These are phyloP conservation scores for Heliconius ethilla DNA, from an alignment of 2,888 invertebrate species.

Conservation along the genomic window DNA sequence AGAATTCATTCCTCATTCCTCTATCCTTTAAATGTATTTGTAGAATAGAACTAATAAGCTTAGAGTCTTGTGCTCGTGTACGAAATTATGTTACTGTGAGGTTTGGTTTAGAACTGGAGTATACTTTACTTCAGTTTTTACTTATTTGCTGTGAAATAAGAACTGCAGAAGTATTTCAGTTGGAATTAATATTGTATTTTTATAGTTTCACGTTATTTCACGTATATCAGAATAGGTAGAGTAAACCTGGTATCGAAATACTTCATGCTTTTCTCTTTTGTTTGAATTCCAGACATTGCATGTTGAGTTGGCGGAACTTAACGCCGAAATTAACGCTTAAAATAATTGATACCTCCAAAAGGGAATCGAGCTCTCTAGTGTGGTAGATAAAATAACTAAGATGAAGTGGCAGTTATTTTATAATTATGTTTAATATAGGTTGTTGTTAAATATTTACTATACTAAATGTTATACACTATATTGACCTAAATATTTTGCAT, in stretches of 20 bases:
- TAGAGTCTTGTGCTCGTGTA: not conserved
- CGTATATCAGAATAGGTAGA: not conserved
- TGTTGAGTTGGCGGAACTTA: no score
- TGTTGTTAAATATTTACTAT: no score
- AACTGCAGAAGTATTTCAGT: not conserved
- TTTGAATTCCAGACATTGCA: no score
- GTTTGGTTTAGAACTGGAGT: not conserved
- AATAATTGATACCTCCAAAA: no score
- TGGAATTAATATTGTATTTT: not conserved
- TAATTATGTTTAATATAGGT: no score
- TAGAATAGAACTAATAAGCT: not conserved
- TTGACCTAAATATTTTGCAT: not conserved
- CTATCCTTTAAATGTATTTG: not conserved
- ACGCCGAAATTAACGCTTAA: no score
- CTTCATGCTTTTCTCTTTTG: no score
- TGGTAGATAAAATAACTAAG: no score
- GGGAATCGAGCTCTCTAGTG: no score
- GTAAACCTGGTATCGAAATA: not conserved
- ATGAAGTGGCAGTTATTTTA: no score
- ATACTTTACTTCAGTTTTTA: not conserved
- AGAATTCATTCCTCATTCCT: not conserved
- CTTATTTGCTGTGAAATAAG: not conserved
- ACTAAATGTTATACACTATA: not conserved
- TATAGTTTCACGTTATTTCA: not conserved
- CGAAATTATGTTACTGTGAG: not conserved